Conservation (phyloP, 2,888 invertebrate genomes). For the Pharmacophagus antenor region DNA sequence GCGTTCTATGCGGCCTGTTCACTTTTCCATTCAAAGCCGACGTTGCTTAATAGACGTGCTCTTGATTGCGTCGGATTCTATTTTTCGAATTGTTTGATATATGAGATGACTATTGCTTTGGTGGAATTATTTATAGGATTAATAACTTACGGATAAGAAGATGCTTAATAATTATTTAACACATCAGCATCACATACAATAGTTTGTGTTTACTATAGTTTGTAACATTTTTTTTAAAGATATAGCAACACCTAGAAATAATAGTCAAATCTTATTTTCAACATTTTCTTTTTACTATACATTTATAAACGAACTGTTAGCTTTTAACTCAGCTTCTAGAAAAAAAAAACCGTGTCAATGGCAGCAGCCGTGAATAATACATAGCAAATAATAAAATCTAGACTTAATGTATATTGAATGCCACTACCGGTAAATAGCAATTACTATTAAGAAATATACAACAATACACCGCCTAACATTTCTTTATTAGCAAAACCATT, state of each 20-base stretch:
- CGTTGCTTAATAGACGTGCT: slow-evolving; percentile 27
- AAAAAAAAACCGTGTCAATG: no score
- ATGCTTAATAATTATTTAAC: no score
- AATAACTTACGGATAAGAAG: not conserved
- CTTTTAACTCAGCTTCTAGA: no score
- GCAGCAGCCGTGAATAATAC: no score
- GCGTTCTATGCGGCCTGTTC: slow-evolving; percentile 7
- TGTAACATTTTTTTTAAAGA: no score
- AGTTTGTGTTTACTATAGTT: no score
- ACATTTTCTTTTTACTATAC: no score
- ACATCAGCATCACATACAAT: no score
- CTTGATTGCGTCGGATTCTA: slow-evolving; percentile 25
- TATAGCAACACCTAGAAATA: no score
- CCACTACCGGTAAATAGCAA: not conserved
- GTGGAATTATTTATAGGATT: not conserved
- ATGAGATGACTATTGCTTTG: slow-evolving; percentile 24
- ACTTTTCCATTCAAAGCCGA: slow-evolving; percentile 28
- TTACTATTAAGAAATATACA: not conserved
- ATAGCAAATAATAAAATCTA: not conserved
- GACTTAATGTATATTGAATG: not conserved
- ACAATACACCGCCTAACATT: not conserved
- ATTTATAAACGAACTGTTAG: no score
- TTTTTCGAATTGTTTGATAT: slow-evolving; percentile 27
- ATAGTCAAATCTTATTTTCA: no score
- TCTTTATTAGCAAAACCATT: not conserved